Evolutionary conservation across 2,888 invertebrate genomes (phyloP).

Genomic region (Papilio elwesi): DNA sequence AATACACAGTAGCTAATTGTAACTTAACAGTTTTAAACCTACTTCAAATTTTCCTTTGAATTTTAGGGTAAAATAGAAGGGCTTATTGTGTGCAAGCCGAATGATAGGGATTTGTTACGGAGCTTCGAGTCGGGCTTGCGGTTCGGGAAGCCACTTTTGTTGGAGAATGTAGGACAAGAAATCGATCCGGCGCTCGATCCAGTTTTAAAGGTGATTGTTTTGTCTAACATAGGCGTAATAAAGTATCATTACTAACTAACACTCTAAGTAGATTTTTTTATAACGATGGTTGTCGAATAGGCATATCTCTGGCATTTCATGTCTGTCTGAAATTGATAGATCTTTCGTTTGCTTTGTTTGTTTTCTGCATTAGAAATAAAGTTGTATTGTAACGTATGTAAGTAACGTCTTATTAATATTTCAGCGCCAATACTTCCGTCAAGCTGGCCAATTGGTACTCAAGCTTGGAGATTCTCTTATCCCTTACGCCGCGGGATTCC

Average conservation of each 20-base stretch:
- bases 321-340: too few species aligned
- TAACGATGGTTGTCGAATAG: too few species aligned
- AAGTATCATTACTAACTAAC: too few species aligned
- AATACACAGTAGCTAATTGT: too few species aligned
- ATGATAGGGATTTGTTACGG: conserved; percentile 88
- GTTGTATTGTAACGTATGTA: neutral
- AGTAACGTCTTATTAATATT: conserved; percentile 4
- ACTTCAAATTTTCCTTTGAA: neutral
- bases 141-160: conserved; percentile 89
- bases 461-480: conserved; percentile 94
- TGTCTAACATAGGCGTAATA: neutral
- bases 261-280: too few species aligned
- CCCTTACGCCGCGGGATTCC: conserved; percentile 91
- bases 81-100: conserved; percentile 87
- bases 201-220: conserved; percentile 83
- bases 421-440: conserved; percentile 90
- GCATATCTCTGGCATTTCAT: too few species aligned
- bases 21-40: too few species aligned
- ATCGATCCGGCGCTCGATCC: conserved; percentile 94
- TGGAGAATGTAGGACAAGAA: conserved; percentile 94
- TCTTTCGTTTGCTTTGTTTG: too few species aligned
- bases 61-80: conserved; percentile 87
- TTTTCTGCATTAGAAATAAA: neutral
- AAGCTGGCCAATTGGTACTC: conserved; percentile 89
- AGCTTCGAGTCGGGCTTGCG: conserved; percentile 88